These are phyloP conservation scores for Penaeus vannamei DNA, from an alignment of 1,140 invertebrate genomes.

Conservation along the genomic window DNA sequence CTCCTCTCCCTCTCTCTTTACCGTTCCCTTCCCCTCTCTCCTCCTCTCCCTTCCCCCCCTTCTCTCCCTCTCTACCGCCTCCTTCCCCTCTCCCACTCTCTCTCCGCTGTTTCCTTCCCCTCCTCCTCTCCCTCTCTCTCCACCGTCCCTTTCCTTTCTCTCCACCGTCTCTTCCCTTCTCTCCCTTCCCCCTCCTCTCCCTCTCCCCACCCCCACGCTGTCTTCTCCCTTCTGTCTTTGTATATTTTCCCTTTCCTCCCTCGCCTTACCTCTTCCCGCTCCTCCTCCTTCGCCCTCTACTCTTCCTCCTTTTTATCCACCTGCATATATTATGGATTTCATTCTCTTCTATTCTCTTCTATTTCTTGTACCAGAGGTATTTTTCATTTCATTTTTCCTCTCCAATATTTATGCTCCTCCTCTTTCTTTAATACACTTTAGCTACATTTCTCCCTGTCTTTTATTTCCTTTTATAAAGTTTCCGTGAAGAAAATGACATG, in stretches of 20 bases:
- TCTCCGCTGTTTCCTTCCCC: not conserved
- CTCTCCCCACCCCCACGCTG: too few relatives aligned
- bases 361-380: not conserved
- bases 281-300: too few relatives aligned
- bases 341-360: not conserved
- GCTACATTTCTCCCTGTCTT: too few relatives aligned
- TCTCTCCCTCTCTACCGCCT: not conserved
- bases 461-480: too few relatives aligned
- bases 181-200: not conserved
- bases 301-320: too few relatives aligned
- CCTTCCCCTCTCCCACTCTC: not conserved
- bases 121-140: not conserved
- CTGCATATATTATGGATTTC: not conserved
- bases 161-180: constrained; percentile 10
- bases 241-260: too few relatives aligned
- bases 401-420: not conserved
- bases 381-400: too few relatives aligned
- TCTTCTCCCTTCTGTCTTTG: too few relatives aligned
- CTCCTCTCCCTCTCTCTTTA: not conserved
- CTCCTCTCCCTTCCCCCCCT: not conserved
- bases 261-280: too few relatives aligned
- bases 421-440: too few relatives aligned
- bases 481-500: too few relatives aligned
- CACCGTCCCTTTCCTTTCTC: not conserved
- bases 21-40: not conserved